Evolutionary conservation across 2,797 vertebrate genomes (phyloP), one percentile per base, ranked within the genome.

Genomic region (Cuculus canorus): DNA sequence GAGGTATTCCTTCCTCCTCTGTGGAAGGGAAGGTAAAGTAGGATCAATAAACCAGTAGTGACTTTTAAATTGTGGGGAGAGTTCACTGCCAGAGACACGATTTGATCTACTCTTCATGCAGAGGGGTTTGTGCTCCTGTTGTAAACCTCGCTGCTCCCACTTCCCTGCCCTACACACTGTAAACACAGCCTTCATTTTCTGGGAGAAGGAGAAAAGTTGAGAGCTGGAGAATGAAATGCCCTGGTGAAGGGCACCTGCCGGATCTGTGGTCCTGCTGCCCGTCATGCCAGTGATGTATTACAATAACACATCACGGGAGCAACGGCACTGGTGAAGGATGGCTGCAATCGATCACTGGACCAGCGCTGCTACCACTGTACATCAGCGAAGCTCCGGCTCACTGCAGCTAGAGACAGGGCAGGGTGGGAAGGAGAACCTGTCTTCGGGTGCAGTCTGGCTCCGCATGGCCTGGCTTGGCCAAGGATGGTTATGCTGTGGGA

Each of bases 201-300:
- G 17, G 65, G 82, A 9, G 4, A 64, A 70, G 86, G 81, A 91
- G 86, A 57, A 45, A 86, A 76, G 75, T 59, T 91, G 96, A 93
- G 96, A 69, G 83, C 81, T 82, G 88, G 76, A 81, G 97, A 90
- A 94, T 96, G 71, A 93, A 95, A 82, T 30, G 79, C 92, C 82
- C 56, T 9, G 8, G 14, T 86, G 95, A 95, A 97, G 95, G 95
- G 94, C 95, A 95, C 53, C 88, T 93, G 95, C 93, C 7, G 35
- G 87, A 82, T 32, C 30, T 6, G 13, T 91, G 95, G n/a, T 54
- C 80, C 80, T 84, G 94, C 82, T 2, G 59, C 94, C 93, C 1
- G 2, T 84, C 66, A 2, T 5, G 84, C 21, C 12, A 1, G 70
- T 93, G 87, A 98, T 84, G 91, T 39, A 95, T 90, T 83, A 63